Conservation (phyloP, 1,140 invertebrate genomes). For the Delia radicum region DNA sequence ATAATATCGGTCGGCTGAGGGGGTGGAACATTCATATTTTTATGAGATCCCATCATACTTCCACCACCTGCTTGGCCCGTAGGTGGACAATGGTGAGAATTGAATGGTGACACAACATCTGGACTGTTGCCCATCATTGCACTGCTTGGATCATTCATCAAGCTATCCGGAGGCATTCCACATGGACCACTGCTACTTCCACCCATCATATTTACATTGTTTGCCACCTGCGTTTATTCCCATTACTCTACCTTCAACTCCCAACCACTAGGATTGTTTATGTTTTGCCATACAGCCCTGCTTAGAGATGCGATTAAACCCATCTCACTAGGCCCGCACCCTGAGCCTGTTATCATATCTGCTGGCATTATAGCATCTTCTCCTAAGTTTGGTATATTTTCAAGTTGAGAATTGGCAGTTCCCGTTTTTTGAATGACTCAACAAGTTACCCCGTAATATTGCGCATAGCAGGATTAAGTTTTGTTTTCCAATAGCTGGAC, state of each 20-base stretch:
- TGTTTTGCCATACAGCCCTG: constrained; percentile 27
- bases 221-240: neutral
- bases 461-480: neutral
- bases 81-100: neutral
- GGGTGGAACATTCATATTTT: constrained; percentile 28
- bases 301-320: neutral
- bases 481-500: neutral
- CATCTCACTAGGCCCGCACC: neutral
- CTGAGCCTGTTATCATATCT: neutral
- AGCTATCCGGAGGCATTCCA: neutral
- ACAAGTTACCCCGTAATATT: constrained; percentile 28
- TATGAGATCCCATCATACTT: neutral
- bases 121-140: neutral
- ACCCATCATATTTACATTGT: neutral
- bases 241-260: neutral
- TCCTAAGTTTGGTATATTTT: neutral
- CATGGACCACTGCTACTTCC: neutral
- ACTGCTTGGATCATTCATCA: neutral
- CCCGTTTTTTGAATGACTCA: constrained; percentile 27
- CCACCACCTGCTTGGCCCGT: constrained; percentile 14
- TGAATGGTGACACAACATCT: neutral
- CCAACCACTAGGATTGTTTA: neutral
- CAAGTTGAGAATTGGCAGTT: neutral
- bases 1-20: constrained; percentile 54
- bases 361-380: neutral